Evolutionary conservation across 2,797 vertebrate genomes (phyloP), one percentile per base, ranked within the genome.

Genomic region (Manis javanica): DNA sequence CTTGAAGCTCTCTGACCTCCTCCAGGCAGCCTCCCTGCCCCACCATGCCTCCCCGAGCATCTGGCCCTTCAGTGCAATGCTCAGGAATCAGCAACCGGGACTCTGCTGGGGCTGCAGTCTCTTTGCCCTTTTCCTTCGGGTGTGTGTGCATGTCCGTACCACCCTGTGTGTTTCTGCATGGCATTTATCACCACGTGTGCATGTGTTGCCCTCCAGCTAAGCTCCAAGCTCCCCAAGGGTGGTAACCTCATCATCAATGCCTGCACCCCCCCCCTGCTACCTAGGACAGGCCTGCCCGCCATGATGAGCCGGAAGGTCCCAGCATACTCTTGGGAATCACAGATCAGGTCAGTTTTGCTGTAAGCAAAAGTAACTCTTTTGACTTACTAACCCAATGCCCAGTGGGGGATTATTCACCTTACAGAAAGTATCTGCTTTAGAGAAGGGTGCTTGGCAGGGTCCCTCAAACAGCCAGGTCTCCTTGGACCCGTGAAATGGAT

Each of bases 171-270:
- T 34, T 71, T 77, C 87, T 59, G 19, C n/a, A 8, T 7, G 26
- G 34, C 18, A 16, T 31, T 37, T 55, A 66, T 29, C 53, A 7
- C 42, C 31, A 1, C 0, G 31, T 29, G 29, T 16, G 1, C 16
- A 18, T 29, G 75, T n/a, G 75, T 31, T 42, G 31, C 61, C 42
- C 21, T 74, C 66, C 46, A 77, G 34, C 19, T 9, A 26, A 79
- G 64, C 13, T 10, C 19, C 31, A 37, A 81, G 79, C 23, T 91
- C 46, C 85, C 68, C 3, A 3, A 6, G 16, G n/a, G 21, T 9
- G 11, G 24, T 3, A 16, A 24, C 61, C 24, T 2, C 0, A 7
- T n/a, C 29, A 39, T 12, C 34, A 5, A 1, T 0, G 5, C 2
- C 31, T 68, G 49, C 39, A 3, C 37, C 39, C 37, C 21, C 63